A percentile compares a stretch with the other conserved stretches of the same genome.
Evolutionary conservation across 2,888 invertebrate species (phyloP).

Genomic region (Amblyteles armatorius): DNA sequence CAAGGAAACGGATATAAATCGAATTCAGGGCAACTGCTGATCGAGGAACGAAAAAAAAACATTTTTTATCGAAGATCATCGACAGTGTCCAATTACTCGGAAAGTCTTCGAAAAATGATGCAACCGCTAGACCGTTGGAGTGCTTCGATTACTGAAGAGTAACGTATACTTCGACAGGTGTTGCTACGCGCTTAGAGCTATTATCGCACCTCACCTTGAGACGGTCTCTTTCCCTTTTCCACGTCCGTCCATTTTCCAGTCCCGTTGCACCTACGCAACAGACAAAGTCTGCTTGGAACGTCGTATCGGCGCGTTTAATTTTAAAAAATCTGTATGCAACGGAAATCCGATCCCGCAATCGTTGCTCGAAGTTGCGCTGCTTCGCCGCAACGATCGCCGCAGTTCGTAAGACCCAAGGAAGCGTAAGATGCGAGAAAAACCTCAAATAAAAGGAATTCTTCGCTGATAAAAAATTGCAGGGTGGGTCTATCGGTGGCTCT

Average conservation of each 20-base stretch:
- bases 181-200: background rate
- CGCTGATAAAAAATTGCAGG: background rate
- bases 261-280: slow-evolving; percentile 1
- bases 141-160: slow-evolving; percentile 1
- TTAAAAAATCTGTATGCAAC: background rate
- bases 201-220: slow-evolving; percentile 26
- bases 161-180: background rate
- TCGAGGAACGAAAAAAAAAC: background rate
- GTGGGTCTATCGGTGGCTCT: background rate
- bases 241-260: slow-evolving; percentile 13
- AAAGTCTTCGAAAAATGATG: slow-evolving; percentile 7
- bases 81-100: slow-evolving; percentile 11
- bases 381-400: background rate
- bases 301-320: background rate
- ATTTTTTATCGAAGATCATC: background rate
- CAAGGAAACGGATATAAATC: slow-evolving; percentile 31
- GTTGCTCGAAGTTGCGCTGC: background rate
- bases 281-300: background rate
- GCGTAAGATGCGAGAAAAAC: background rate
- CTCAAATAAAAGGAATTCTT: background rate
- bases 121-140: slow-evolving; percentile 3
- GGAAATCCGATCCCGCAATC: slow-evolving; percentile 2
- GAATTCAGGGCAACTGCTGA: background rate
- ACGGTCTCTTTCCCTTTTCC: slow-evolving; percentile 26
- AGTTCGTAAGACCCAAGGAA: background rate